Conservation (phyloP, 2,888 invertebrate genomes). For the Eupithecia insigniata region DNA sequence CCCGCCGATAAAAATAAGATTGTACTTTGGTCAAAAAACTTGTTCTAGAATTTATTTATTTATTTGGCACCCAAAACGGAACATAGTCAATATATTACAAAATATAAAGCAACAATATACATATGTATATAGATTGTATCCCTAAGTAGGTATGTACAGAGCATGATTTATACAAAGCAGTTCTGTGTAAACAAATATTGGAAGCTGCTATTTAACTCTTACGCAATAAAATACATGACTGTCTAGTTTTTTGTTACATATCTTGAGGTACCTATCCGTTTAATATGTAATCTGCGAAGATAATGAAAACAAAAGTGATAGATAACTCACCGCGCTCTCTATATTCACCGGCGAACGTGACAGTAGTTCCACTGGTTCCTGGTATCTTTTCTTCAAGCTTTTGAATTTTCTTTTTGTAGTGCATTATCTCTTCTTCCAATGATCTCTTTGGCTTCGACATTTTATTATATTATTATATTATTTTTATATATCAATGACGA, state of each 20-base stretch:
- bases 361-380: neutral
- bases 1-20: neutral
- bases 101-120: no score
- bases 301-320: neutral
- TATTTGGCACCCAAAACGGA: no score
- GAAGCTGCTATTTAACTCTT: neutral
- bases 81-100: no score
- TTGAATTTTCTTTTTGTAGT: constrained; percentile 1
- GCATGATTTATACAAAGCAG: no score
- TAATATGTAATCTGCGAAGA: neutral
- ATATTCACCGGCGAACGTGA: neutral
- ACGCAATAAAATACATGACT: neutral
- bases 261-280: neutral
- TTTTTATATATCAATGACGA: neutral
- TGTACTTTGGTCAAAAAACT: neutral
- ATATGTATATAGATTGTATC: no score
- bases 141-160: no score
- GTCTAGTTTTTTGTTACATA: neutral
- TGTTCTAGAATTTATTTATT: no score
- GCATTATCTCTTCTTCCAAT: neutral
- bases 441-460: neutral
- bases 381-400: neutral
- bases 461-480: neutral
- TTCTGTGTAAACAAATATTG: no score
- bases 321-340: neutral